Conservation (phyloP, 2,888 invertebrate genomes). For the Lasius platythorax region DNA sequence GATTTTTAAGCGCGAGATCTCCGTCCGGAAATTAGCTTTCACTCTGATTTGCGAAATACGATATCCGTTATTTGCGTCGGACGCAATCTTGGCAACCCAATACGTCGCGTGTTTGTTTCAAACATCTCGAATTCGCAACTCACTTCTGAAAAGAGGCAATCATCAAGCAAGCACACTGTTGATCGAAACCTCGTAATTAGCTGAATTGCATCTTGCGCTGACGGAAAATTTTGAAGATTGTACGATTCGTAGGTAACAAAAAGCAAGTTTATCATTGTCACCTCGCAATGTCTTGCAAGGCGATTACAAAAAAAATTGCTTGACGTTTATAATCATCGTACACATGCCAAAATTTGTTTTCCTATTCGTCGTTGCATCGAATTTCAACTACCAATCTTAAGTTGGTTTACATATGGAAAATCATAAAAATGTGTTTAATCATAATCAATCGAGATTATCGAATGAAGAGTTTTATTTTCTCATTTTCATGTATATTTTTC, state of each 20-base stretch:
- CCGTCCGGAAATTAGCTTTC: conserved; percentile 27
- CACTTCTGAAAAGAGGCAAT: conserved; percentile 43
- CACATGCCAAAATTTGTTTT: background rate
- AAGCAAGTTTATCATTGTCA: background rate
- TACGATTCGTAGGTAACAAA: background rate
- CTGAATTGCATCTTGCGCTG: background rate
- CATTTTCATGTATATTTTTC: background rate
- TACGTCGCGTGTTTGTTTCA: conserved; percentile 45
- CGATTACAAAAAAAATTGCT: background rate
- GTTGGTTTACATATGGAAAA: background rate
- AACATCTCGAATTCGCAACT: conserved; percentile 50
- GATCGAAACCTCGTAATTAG: conserved; percentile 41
- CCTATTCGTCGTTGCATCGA: background rate
- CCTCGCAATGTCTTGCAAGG: background rate
- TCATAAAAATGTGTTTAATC: background rate
- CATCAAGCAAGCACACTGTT: conserved; percentile 29
- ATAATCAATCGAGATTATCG: background rate
- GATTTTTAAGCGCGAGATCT: background rate
- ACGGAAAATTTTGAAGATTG: conserved; percentile 1
- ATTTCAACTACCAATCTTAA: background rate
- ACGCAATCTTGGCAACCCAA: conserved; percentile 44
- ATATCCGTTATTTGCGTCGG: conserved; percentile 44
- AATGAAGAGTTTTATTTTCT: background rate
- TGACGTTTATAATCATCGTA: background rate
- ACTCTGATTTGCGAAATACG: conserved; percentile 33